Base-by-base conservation (phyloP, 1,140 invertebrate species). In the Drosophila bifasciata region DNA sequence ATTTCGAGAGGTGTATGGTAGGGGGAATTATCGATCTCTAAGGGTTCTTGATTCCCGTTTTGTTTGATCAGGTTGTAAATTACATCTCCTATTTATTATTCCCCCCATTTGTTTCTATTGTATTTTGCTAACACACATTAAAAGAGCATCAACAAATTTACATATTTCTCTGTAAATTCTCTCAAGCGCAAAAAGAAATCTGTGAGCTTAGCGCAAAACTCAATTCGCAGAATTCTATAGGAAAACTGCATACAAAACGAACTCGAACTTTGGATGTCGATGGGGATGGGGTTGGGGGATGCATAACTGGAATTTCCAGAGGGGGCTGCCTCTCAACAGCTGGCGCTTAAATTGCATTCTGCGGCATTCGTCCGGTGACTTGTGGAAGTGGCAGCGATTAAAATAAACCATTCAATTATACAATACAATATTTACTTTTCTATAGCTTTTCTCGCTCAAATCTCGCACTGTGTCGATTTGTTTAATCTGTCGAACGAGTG, bases 321-420 rank as follows among this genome's bases (percentile, higher is more conserved):
- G 15, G 5, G 25, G 8, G 8, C 2, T 8, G 28, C 7, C 28
- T 15, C n/a, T 13, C 59, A 64, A 45, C 60, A 67, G 60, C 28
- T 68, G 60, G 61, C 61, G 60, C 64, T 68, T 52, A 66, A 40
- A 46, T 53, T 53, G 49, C 43, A 25, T 21, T 63, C n/a, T n/a
- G n/a, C 44, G 43, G 13, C 15, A 36, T 4, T 36, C 32, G 32
- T 5, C 32, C 32, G 32, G 32, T 3, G 9, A 11, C 32, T 36
- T 11, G 11, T 13, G 32, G 32, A 36, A 36, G 46, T 25, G 45
- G 60, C 28, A 25, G 62, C 49, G 43, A 67, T 55, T 68, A 36
- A 68, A 45, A n/a, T 49, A 68, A 55, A 57, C 23, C 28, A 40
- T 48, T 56, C 5, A 19, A 68, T 44, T 66, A 64, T 51, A 63